Percentiles rank a stretch among this genome's conserved stretches.
Conservation (phyloP, 2,113 vertebrate species). For the Anthoscopus minutus region DNA sequence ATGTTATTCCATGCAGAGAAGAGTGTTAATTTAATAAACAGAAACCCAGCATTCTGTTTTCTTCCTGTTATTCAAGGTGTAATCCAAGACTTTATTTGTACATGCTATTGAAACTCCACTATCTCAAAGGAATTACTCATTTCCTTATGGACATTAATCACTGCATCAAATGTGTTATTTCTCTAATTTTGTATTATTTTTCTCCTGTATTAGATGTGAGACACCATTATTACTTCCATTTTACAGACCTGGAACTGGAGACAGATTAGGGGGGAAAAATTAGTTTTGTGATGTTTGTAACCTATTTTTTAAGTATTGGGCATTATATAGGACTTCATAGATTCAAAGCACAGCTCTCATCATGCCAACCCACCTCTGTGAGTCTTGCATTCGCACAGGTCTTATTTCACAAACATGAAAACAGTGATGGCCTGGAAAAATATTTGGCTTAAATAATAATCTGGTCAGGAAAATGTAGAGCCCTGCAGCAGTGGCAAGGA, state of each 20-base stretch:
- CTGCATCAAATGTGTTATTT: neutral
- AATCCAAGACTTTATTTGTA: neutral
- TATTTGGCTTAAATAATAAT: neutral
- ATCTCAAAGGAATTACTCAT: neutral
- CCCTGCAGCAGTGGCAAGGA: neutral
- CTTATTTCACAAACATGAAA: neutral
- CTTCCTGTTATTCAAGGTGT: neutral
- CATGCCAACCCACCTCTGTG: neutral
- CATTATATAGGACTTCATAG: neutral
- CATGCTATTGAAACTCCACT: neutral
- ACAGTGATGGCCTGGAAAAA: neutral
- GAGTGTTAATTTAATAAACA: neutral
- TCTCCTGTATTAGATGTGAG: neutral
- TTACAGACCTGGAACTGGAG: neutral
- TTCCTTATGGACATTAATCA: neutral
- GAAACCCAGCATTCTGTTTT: neutral
- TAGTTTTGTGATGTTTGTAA: neutral
- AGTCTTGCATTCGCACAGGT: neutral
- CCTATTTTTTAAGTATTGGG: neutral
- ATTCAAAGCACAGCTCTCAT: neutral
- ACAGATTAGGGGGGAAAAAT: neutral
- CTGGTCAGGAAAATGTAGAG: neutral
- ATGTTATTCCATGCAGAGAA: neutral
- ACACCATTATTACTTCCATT: neutral
- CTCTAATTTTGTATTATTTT: neutral